phyloP scores from a whole-genome alignment of 1,140 invertebrate genomes.

The Tribolium castaneum region DNA sequence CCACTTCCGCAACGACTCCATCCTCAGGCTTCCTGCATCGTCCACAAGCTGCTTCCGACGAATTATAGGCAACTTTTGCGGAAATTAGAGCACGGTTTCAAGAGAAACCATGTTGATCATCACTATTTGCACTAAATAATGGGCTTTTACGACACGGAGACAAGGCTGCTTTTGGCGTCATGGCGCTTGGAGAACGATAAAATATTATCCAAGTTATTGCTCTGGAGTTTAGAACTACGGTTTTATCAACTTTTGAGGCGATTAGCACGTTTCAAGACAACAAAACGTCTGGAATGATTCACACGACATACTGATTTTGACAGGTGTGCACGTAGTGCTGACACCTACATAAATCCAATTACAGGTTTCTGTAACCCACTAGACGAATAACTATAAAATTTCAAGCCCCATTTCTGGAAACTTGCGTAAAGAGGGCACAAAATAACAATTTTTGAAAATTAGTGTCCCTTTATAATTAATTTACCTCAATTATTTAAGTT shows the following conservation, averaged over 20 bases:
- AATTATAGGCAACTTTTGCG: neutral
- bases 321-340: slow-evolving; percentile 11
- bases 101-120: slow-evolving; percentile 34
- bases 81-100: slow-evolving; percentile 34
- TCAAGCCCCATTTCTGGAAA: neutral
- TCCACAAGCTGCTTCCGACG: neutral
- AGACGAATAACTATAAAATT: neutral
- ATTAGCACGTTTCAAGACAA: slow-evolving; percentile 8
- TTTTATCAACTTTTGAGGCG: neutral
- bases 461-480: neutral
- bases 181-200: neutral
- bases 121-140: slow-evolving; percentile 29
- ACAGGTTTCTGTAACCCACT: neutral
- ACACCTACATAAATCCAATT: neutral
- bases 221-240: neutral
- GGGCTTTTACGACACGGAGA: slow-evolving; percentile 4
- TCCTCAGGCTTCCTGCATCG: slow-evolving; percentile 57
- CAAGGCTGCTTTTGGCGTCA: slow-evolving; percentile 24
- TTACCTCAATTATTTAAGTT: too few species aligned
- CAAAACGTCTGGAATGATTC: slow-evolving; percentile 26
- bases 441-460: neutral
- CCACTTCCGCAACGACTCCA: slow-evolving; percentile 93
- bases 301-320: slow-evolving; percentile 26
- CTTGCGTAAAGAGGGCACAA: neutral
- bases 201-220: slow-evolving; percentile 20